Percentiles rank a stretch among this genome's conserved stretches.
Evolutionary conservation across 2,113 vertebrate genomes (phyloP).

Genomic region (Daboia siamensis): DNA sequence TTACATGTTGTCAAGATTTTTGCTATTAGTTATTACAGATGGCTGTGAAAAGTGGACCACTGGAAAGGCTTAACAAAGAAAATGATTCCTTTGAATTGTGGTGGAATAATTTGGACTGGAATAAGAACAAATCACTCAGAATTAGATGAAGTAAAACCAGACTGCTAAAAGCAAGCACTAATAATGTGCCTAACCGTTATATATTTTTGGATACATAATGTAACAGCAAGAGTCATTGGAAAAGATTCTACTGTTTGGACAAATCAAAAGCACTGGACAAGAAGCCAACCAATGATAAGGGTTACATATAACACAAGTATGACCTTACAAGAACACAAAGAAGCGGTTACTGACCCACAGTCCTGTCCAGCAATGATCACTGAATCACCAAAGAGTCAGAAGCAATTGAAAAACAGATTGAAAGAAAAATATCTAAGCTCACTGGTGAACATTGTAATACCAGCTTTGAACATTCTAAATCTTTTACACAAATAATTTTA

Average conservation of each 20-base stretch:
- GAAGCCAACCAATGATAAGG: not conserved
- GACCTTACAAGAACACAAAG: not conserved
- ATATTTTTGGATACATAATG: not conserved
- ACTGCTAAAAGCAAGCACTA: not conserved
- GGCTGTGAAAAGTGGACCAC: not conserved
- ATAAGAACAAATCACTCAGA: not conserved
- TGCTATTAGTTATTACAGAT: not conserved
- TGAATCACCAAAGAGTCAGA: not conserved
- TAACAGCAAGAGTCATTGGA: not conserved
- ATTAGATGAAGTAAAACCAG: not conserved
- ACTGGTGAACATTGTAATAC: not conserved
- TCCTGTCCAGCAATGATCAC: not conserved
- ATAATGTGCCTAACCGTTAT: not conserved
- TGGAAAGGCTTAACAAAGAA: not conserved
- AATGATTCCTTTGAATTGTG: not conserved
- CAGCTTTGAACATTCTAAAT: not conserved
- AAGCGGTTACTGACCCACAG: not conserved
- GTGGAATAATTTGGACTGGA: not conserved
- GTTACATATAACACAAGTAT: not conserved
- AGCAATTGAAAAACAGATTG: not conserved
- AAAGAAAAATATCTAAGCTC: not conserved
- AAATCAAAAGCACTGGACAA: not conserved
- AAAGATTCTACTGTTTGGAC: not conserved
- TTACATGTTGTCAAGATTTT: not conserved
- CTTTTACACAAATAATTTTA: not conserved